Evolutionary conservation across 2,888 invertebrate genomes (phyloP).

Genomic region (Volucella bombylans): DNA sequence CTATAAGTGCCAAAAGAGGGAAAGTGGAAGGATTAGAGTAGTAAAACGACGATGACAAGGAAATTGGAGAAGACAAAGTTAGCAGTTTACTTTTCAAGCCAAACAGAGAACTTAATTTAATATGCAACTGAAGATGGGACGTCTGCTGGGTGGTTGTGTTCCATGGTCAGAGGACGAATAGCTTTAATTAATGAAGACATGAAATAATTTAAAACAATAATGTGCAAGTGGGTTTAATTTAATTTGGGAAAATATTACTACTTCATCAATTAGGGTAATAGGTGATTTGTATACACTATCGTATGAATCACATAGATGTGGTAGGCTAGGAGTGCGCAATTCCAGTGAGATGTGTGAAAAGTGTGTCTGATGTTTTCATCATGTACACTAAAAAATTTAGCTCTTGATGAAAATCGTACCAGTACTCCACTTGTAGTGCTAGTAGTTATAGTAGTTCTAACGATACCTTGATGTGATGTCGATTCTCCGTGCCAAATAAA

Average conservation of each 20-base stretch:
- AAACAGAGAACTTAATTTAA: slow-evolving; percentile 58
- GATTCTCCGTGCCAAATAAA: too few species aligned
- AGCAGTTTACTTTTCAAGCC: slow-evolving; percentile 44
- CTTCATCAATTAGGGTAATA: too few species aligned
- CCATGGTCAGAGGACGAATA: slow-evolving; percentile 31
- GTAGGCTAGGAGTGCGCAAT: too few species aligned
- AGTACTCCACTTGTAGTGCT: too few species aligned
- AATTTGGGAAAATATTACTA: slow-evolving; percentile 26
- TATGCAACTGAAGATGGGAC: slow-evolving; percentile 60
- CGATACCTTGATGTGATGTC: too few species aligned
- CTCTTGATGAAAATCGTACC: too few species aligned
- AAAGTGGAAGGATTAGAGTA: slow-evolving; percentile 24
- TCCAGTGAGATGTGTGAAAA: too few species aligned
- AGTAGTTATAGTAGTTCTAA: too few species aligned
- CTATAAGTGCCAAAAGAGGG: background rate
- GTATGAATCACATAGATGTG: too few species aligned
- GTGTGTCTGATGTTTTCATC: too few species aligned
- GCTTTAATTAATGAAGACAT: slow-evolving; percentile 37
- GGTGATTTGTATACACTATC: too few species aligned
- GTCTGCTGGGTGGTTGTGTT: slow-evolving; percentile 30
- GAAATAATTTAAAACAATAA: slow-evolving; percentile 38
- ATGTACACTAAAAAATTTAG: too few species aligned
- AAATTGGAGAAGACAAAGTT: slow-evolving; percentile 47
- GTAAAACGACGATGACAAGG: slow-evolving; percentile 10
- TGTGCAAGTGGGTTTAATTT: slow-evolving; percentile 22